phyloP scores from a whole-genome alignment of 2,797 vertebrate genomes.

The Periparus ater region DNA sequence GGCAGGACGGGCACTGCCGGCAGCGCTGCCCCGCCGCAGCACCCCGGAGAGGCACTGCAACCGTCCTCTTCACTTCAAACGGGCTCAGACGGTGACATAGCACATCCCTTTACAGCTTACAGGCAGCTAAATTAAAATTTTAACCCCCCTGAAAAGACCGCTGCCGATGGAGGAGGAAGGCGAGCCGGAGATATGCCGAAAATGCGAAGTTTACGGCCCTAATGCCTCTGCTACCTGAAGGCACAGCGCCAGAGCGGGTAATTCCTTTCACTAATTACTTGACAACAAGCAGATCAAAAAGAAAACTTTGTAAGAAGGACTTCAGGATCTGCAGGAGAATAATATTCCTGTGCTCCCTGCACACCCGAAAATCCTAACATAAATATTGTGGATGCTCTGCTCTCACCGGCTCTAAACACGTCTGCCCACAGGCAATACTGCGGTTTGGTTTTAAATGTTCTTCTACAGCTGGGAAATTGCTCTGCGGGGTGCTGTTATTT shows the following conservation, averaged over 20 bases:
- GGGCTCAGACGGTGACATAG: background rate
- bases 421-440: background rate
- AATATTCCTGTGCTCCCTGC: background rate
- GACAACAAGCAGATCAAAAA: background rate
- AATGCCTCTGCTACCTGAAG: background rate
- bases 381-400: background rate
- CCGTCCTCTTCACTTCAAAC: accelerated
- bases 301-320: background rate
- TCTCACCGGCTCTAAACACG: background rate
- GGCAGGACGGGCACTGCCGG: background rate
- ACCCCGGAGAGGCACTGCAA: background rate
- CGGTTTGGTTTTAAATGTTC: background rate
- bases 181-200: background rate
- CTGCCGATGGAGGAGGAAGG: background rate
- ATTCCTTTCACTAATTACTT: background rate
- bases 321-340: background rate
- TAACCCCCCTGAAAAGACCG: accelerated
- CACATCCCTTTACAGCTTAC: background rate
- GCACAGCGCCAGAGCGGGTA: background rate
- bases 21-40: background rate
- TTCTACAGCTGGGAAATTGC: background rate
- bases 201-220: background rate
- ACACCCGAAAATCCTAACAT: background rate
- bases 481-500: background rate
- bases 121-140: background rate